These are phyloP conservation scores for Streptopelia turtur DNA, from an alignment of 2,797 vertebrate genomes.

Conservation along the genomic window DNA sequence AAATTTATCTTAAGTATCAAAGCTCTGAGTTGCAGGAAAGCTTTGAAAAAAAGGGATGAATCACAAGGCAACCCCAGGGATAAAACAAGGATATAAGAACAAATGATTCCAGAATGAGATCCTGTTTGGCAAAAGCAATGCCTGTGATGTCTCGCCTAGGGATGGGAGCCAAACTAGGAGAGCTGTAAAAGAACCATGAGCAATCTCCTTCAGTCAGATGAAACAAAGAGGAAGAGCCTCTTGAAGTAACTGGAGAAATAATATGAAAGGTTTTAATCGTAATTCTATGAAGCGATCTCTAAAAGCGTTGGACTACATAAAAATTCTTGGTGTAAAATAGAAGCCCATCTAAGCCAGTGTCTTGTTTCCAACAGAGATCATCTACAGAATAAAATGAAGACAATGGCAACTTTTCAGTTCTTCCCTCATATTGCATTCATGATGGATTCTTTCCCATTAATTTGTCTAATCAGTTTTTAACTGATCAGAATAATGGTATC, in stretches of 20 bases:
- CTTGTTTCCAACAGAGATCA: background rate
- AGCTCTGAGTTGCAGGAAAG: slow-evolving; percentile 13
- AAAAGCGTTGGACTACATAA: background rate
- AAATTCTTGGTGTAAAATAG: background rate
- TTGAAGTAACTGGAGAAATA: background rate
- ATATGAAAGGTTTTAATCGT: background rate
- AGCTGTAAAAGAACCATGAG: background rate
- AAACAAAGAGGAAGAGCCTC: background rate
- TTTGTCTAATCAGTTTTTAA: background rate
- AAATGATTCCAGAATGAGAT: background rate
- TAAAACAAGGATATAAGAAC: slow-evolving; percentile 1
- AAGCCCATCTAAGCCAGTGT: background rate
- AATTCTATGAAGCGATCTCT: background rate
- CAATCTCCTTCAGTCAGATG: background rate
- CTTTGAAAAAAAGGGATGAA: background rate
- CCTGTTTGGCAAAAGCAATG: background rate
- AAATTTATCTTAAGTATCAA: slow-evolving; percentile 10
- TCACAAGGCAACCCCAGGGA: background rate
- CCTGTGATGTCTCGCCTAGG: background rate
- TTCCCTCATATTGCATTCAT: background rate
- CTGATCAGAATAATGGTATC: background rate
- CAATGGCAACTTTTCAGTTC: background rate
- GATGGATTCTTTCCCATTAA: background rate
- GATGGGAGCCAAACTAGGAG: background rate
- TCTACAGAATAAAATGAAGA: background rate